Evolutionary conservation across 2,888 invertebrate species (phyloP), one percentile per base, ranked within the genome.

Genomic region (Drosophila gaucha): DNA sequence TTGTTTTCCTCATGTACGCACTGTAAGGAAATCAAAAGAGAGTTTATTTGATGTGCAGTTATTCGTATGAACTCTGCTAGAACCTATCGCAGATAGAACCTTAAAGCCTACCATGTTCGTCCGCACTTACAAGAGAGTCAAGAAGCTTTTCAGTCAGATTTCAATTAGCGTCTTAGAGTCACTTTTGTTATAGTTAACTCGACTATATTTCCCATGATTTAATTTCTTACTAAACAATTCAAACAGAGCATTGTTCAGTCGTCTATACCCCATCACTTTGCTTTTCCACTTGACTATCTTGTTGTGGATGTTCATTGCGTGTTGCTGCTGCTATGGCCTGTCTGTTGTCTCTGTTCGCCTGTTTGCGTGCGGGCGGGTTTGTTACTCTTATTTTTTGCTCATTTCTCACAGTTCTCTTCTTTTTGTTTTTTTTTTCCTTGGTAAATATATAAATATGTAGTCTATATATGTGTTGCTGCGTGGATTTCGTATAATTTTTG

Each of bases 401-500:
- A 22, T 26, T 46, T 55, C 52, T 50, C 60, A 58, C 20, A 30
- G 39, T 1, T 41, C 24, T 41, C 41, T 41, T 10, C 33, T 43
- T 43, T 57, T 36, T 41, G 26, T 38, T 14, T 43, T 43, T 57
- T 36, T 41, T 30, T 38, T 14, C 14, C 6, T 9, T 20, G 22
- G 4, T 36, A 22, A 14, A 31, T 41, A n/a, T 62, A 18, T 57
- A 22, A 55, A 28, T 31, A 14, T 52, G 8, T 43, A 16, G 6
- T 10, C 16, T 41, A 31, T 31, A 30, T 38, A 16, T 39, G 4
- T 31, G 16, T 36, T 33, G 55, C 33, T 50, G 69, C 68, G 47
- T 67, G 79, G 67, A 72, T 75, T 80, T 74, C 68, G 69, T 77
- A 76, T 86, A 79, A 88, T 76, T 86, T 41, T 88, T 86, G 88